Evolutionary conservation across 2,888 invertebrate genomes (phyloP).

Genomic region (Hydraecia micacea): DNA sequence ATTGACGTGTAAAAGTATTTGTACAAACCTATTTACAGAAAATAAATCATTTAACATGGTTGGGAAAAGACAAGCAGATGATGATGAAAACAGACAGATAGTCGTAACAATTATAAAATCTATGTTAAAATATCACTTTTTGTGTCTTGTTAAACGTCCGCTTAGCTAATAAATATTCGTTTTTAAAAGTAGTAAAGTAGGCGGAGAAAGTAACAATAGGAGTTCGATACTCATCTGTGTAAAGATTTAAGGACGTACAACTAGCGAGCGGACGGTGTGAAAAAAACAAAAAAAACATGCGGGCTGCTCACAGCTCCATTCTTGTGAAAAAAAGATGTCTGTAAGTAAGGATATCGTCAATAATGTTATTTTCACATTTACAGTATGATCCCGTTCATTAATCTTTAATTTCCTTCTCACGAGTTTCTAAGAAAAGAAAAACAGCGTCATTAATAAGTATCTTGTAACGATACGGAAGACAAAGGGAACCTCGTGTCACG

Average conservation of each 20-base stretch:
- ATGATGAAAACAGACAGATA: neutral
- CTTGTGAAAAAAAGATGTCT: neutral
- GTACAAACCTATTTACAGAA: too few species aligned
- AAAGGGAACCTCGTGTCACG: neutral
- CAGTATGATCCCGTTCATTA: neutral
- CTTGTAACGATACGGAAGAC: too few species aligned
- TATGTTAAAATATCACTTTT: too few species aligned
- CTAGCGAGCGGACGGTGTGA: conserved; percentile 19
- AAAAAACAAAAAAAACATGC: neutral
- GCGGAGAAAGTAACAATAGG: conserved; percentile 17
- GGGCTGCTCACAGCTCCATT: neutral
- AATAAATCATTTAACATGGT: too few species aligned
- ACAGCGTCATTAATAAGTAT: neutral
- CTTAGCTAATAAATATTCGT: neutral
- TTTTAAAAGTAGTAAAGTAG: conserved; percentile 3
- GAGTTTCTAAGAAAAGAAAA: neutral
- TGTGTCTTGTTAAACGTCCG: neutral
- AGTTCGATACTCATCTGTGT: conserved; percentile 44
- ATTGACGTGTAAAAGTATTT: too few species aligned
- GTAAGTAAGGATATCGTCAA: neutral
- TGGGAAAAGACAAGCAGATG: neutral
- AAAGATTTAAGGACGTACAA: conserved; percentile 39
- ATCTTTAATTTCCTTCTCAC: neutral
- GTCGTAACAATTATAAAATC: neutral
- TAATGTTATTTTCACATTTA: neutral